Evolutionary conservation across 2,797 vertebrate genomes (phyloP), one percentile per base, ranked within the genome.

Genomic region (Poecilia gillii): DNA sequence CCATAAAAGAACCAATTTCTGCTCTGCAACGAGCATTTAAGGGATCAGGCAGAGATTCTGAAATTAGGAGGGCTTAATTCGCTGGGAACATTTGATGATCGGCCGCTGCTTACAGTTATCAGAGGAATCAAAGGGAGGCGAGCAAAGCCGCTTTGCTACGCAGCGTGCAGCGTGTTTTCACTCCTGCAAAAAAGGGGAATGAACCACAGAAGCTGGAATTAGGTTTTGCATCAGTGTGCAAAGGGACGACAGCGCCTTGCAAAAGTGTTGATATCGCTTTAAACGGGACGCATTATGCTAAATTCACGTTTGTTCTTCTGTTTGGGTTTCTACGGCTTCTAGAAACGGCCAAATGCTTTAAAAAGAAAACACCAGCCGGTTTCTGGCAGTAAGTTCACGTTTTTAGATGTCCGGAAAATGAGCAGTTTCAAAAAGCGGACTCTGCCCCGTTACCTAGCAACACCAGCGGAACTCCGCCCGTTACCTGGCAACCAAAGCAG

Each of bases 11-110:
- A 81, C 80, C 84, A 89, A 85, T 90, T 91, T 90, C 81, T 84
- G 49, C 87, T 88, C 85, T 81, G 66, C 77, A 82, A 82, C 70
- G 43, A 88, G 84, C 75, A 16, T 90, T 91, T 88, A 90, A 92
- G 81, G 89, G 91, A 91, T 92, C 89, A 87, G 87, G 78, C 78
- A 77, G 80, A 55, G 39, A 81, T 84, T 90, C 75, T 71, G n/a
- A 91, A 92, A 91, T 89, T 86, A 88, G 82, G 62, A 80, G 87
- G 90, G 53, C 82, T 91, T 89, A 87, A 83, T 81, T 90, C 53
- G 41, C 64, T 70, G 85, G 85, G 87, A 89, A 85, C 80, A 82
- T 89, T 91, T 89, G 85, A 89, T 83, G 84, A 87, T 89, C 84
- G 73, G 88, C 81, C 39, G 46, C 82, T 64, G 73, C 82, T 83